Evolutionary conservation across 2,888 invertebrate species (phyloP).

Genomic region (Meloe dianella): DNA sequence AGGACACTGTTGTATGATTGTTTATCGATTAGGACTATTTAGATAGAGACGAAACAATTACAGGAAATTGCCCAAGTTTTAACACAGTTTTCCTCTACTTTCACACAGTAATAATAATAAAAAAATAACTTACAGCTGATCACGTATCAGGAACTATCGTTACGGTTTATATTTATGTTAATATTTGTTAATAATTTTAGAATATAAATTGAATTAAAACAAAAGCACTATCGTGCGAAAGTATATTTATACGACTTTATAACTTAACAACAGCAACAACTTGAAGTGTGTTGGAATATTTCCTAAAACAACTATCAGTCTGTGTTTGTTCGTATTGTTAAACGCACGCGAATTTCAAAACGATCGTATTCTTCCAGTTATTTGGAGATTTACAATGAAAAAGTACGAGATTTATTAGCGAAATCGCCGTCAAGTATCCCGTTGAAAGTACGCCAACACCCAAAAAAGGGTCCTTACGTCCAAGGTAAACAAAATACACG

Average conservation of each 20-base stretch:
- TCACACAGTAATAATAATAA: slow-evolving; percentile 1
- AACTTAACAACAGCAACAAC: slow-evolving; percentile 29
- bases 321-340: slow-evolving; percentile 23
- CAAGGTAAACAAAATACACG: too few relatives aligned
- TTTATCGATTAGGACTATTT: slow-evolving; percentile 40
- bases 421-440: slow-evolving; percentile 33
- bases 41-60: slow-evolving; percentile 18
- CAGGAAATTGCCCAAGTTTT: slow-evolving; percentile 28
- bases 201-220: slow-evolving; percentile 4
- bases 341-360: slow-evolving; percentile 16
- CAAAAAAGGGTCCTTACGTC: slow-evolving; percentile 78
- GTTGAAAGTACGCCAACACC: slow-evolving; percentile 80
- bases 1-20: slow-evolving; percentile 40
- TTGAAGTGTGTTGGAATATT: slow-evolving; percentile 30
- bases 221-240: slow-evolving; percentile 30
- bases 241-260: slow-evolving; percentile 30
- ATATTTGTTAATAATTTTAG: background rate
- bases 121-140: background rate
- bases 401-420: slow-evolving; percentile 73
- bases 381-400: slow-evolving; percentile 70
- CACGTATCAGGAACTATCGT: too few relatives aligned
- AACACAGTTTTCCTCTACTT: slow-evolving; percentile 4
- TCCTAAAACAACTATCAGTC: slow-evolving; percentile 28
- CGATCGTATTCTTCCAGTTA: slow-evolving; percentile 58
- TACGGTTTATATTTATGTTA: background rate